A percentile compares a stretch with the other conserved stretches of the same genome.
phyloP scores from a whole-genome alignment of 1,140 invertebrate genomes.

The Archivesica marissinica region DNA sequence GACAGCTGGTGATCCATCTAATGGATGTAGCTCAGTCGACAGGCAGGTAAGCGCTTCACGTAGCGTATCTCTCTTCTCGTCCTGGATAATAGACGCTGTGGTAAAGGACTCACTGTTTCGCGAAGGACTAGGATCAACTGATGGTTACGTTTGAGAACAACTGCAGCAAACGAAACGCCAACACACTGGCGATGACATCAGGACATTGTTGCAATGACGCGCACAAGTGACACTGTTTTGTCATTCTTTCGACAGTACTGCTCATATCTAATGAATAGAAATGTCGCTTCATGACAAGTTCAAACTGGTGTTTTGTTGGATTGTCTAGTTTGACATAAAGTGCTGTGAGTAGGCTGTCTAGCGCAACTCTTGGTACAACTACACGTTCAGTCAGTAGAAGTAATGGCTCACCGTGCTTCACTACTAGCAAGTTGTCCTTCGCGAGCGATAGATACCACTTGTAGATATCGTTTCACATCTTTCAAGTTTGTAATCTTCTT shows the following conservation, averaged over 20 bases:
- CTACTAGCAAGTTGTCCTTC: conserved; percentile 67
- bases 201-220: conserved; percentile 36
- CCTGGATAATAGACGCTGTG: neutral
- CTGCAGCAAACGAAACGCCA: conserved; percentile 56
- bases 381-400: no score
- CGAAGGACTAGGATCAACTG: conserved; percentile 42
- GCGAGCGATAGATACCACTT: conserved; percentile 60
- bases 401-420: neutral
- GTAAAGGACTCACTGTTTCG: conserved; percentile 48
- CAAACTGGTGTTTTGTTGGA: conserved; percentile 55
- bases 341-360: conserved; percentile 44
- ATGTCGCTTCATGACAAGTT: conserved; percentile 41
- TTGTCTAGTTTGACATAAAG: conserved; percentile 63
- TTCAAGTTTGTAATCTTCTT: conserved; percentile 49
- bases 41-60: no score
- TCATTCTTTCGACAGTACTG: conserved; percentile 15
- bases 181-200: conserved; percentile 25
- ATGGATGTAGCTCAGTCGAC: no score
- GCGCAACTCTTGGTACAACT: conserved; percentile 46
- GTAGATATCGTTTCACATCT: conserved; percentile 61
- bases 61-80: conserved; percentile 47
- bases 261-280: conserved; percentile 60
- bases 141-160: conserved; percentile 39
- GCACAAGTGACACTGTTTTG: conserved; percentile 33
- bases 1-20: no score